These are phyloP conservation scores for Bos indicus DNA, from an alignment of 2,113 vertebrate genomes.

Conservation along the genomic window DNA sequence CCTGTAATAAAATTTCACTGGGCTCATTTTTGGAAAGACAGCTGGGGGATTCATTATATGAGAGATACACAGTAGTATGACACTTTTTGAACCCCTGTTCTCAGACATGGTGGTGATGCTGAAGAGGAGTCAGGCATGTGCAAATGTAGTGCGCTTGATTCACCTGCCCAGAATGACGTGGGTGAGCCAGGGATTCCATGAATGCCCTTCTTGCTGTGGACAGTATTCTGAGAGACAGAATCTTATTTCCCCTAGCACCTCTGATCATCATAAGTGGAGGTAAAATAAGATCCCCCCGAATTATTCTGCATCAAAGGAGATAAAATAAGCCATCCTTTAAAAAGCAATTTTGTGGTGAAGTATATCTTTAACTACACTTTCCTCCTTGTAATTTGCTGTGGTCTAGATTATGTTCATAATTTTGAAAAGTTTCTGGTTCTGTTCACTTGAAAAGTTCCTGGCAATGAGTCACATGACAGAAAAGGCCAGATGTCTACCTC, in stretches of 20 bases:
- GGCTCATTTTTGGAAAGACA: background rate
- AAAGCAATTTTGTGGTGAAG: background rate
- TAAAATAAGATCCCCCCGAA: background rate
- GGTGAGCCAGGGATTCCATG: background rate
- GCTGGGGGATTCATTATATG: background rate
- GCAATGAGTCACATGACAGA: background rate
- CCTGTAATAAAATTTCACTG: background rate
- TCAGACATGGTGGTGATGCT: background rate
- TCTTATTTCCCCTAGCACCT: background rate
- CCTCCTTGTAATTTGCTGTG: background rate
- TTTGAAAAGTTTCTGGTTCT: background rate
- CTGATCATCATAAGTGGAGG: background rate
- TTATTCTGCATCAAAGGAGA: background rate
- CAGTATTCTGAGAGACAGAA: background rate
- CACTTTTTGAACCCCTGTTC: background rate
- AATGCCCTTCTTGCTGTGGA: background rate
- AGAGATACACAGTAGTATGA: background rate
- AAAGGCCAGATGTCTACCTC: background rate
- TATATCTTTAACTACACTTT: background rate
- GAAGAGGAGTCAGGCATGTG: background rate
- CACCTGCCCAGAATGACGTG: accelerated
- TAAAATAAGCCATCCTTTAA: background rate
- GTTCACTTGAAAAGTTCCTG: background rate
- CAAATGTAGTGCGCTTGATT: background rate
- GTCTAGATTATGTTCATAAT: background rate